phyloP scores from a whole-genome alignment of 2,113 vertebrate species.

The Erinaceus europaeus region DNA sequence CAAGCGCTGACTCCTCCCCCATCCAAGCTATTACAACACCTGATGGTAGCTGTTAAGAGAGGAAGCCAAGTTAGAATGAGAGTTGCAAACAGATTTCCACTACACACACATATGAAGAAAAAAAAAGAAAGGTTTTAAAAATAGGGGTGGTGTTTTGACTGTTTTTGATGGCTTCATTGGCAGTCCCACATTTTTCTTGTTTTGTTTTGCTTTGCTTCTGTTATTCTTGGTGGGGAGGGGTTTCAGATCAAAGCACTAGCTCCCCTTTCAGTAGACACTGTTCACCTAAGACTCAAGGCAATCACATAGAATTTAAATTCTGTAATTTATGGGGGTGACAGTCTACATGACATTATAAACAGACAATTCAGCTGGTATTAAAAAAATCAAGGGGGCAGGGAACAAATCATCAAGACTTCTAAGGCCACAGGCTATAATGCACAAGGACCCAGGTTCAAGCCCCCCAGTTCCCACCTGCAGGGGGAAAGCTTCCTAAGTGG shows the following conservation, averaged over 20 bases:
- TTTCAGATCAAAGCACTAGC: no score
- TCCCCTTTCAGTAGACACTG: no score
- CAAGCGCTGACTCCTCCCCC: neutral
- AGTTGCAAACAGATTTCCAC: conserved; percentile 12
- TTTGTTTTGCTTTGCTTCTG: no score
- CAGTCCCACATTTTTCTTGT: neutral
- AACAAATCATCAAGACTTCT: neutral
- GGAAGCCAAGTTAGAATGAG: neutral
- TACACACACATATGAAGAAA: no score
- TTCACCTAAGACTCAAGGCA: neutral
- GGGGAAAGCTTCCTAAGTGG: no score
- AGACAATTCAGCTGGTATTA: neutral
- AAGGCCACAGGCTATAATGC: no score
- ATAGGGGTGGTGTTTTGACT: neutral
- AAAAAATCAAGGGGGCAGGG: no score
- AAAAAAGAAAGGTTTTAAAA: neutral
- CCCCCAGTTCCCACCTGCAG: no score
- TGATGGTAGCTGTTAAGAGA: neutral
- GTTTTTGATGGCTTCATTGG: conserved; percentile 8
- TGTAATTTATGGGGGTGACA: neutral
- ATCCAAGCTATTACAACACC: neutral
- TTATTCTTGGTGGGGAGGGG: no score
- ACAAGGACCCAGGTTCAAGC: no score
- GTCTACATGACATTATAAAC: neutral
- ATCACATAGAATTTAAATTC: neutral